Evolutionary conservation across 2,888 invertebrate species (phyloP).

Genomic region (Acleris laterana): DNA sequence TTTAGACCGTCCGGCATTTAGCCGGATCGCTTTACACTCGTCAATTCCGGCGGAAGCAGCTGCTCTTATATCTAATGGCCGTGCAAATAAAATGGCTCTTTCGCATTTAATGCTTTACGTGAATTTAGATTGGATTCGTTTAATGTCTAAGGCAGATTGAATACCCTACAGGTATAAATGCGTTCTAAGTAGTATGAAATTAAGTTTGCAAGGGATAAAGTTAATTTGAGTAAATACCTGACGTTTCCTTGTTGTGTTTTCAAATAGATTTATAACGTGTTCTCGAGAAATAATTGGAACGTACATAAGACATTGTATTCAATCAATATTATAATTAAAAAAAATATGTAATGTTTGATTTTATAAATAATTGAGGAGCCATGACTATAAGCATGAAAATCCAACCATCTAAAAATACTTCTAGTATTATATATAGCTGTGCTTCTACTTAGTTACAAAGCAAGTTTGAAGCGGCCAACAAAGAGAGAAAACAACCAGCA

Average conservation of each 20-base stretch:
- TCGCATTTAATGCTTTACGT: constrained; percentile 36
- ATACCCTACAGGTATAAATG: too few species aligned
- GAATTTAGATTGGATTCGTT: constrained; percentile 13
- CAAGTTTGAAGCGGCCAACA: constrained; percentile 42
- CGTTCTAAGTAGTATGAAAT: too few species aligned
- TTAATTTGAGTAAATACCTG: too few species aligned
- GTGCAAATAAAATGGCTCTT: constrained; percentile 59
- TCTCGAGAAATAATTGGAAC: too few species aligned
- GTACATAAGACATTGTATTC: too few species aligned
- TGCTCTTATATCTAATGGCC: constrained; percentile 74
- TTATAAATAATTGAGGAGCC: too few species aligned
- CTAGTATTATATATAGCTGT: not conserved
- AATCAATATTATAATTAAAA: too few species aligned
- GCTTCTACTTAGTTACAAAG: constrained; percentile 27
- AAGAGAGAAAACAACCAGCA: constrained; percentile 55
- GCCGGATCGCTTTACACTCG: constrained; percentile 71
- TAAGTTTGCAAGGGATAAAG: too few species aligned
- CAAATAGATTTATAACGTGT: too few species aligned
- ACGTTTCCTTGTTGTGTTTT: too few species aligned
- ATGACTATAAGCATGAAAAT: too few species aligned
- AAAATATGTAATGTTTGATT: too few species aligned
- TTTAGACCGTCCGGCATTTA: constrained; percentile 60
- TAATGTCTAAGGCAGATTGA: not conserved
- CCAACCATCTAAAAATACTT: not conserved
- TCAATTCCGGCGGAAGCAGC: constrained; percentile 71